Base-by-base conservation (phyloP, 2,888 invertebrate genomes). In the Druceiella hillmani region DNA sequence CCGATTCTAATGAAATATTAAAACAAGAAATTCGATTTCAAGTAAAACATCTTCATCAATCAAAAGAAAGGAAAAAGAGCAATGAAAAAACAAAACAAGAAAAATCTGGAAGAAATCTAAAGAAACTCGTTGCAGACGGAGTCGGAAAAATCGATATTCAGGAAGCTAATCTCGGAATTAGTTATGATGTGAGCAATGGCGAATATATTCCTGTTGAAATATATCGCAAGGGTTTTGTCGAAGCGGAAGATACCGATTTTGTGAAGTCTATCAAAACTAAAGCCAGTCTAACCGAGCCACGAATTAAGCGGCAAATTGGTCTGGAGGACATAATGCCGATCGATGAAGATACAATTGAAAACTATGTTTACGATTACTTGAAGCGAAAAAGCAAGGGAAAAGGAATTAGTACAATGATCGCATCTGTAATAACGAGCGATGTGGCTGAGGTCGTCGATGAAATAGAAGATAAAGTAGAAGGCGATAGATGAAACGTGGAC, bases 221-320 rank as follows among this genome's bases (percentile, higher is more conserved):
- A 49, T 79, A 79, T 52, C 66, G 70, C 52, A 77, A 76, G 56
- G 78, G 78, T 6, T 74, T 77, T 36, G 78, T 79, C 2, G 77
- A 78, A 40, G 70, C 62, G 44, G 76, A 70, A 16, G 50, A 52
- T 20, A 43, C 40, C n/a, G 43, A 47, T 13, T 25, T 27, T 10
- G 11, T 45, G 31, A 58, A 46, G 55, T 12, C 27, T 6, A 46
- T 37, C 6, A 20, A 36, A 11, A 29, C 32, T n/a, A 47, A 45
- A 17, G 39, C 33, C 10, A 14, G n/a, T n/a, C n/a, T 13, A 4
- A 16, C 2, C 4, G 16, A 20, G 13, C 17, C n/a, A 11, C 47
- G 53, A 44, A 46, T 44, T 24, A 48, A 48, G 22, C 46, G 72
- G 34, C 66, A 72, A 50, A 55, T 67, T 17, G 59, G 61, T 36